Base-by-base conservation (phyloP, 2,888 invertebrate species). In the Apamea anceps region DNA sequence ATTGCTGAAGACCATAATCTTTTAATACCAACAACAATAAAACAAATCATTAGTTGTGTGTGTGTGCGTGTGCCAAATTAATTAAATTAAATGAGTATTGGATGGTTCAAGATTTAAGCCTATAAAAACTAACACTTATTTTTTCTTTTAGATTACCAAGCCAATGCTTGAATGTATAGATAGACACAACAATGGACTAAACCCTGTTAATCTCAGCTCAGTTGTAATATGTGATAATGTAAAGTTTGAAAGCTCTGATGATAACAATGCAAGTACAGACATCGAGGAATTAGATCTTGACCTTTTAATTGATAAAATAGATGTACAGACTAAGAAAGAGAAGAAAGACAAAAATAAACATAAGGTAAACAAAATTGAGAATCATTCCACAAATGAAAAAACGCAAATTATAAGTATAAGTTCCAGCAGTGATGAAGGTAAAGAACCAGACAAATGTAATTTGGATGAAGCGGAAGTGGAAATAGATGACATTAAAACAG, bases 71-170 rank as follows among this genome's bases (percentile, higher is more conserved):
- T 21, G 15, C 5, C 37, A 13, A 51, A 72, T 54, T n/a, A 37
- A 57, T 72, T 0, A 71, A 71, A 51, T 66, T 48, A 10, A 48
- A 32, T n/a, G 18, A 13, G 2, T 21, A 75, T 2, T 75, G 13
- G 10, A 54, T 51, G 7, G n/a, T 48, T 48, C 12, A 25, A 37
- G 8, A 62, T 63, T 4, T 21, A 48, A 15, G 25, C 12, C 28
- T 51, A 6, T 48, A n/a, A n/a, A 42, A 66, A 6, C 15, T 54
- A n/a, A 77, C n/a, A 18, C 25, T 51, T 7, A 72, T 37, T 13
- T 15, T 65, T 79, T 13, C 3, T 73, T 85, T 66, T 32, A 85
- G 83, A 65, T 83, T n/a, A 83, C 85, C 10, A 65, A n/a, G 37
- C 37, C 45, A 65, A 28, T 68, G 42, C 42, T 83, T 28, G n/a